Base-by-base conservation (phyloP, 2,888 invertebrate species). In the Branchipolynoe longqiensis region DNA sequence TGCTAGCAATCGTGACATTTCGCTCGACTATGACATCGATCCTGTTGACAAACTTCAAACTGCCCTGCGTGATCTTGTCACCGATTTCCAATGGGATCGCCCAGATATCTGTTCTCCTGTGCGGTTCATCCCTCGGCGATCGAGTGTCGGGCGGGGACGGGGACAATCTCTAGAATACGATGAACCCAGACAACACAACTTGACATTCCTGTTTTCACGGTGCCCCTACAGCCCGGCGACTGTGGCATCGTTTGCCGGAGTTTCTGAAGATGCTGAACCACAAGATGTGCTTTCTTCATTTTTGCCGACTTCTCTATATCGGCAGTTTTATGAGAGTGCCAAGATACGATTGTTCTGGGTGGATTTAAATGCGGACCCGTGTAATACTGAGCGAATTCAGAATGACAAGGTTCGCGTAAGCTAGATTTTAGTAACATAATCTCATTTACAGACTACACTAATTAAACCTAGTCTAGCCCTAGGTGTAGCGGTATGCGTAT, bases 51-150 rank as follows among this genome's bases (percentile, higher is more conserved):
- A 78, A 25, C 78, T 78, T 14, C 78, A 78, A 78, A 54, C 28
- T 78, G 78, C 78, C 54, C 78, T 78, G 18, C 78, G 78, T 22
- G 78, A 78, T 54, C 6, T 78, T 78, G 78, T 78, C 28, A 48
- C 78, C 0, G 78, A 78, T 48, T 78, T 78, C 28, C 78, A 78
- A 25, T 78, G 78, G 78, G 78, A 78, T 28, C 48, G 54, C 14
- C 78, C 78, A 8, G 78, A 78, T 41, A 78, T 78, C 4, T 31
- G 31, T 18, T 78, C 78, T n/a, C 78, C 78, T 18, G 78, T 78
- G 6, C 25, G 54, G 3, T 28, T 28, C 2, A 48, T 48, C 22
- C 78, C 25, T 48, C 41, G 48, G 3, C 41, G 78, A 48, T 28
- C 78, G 14, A 31, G 25, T 31, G 4, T 4, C 4, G 48, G 48